A percentile compares a stretch with the other conserved stretches of the same genome.
Evolutionary conservation across 2,797 vertebrate species (phyloP).

Genomic region (Rhodeus uyekii): DNA sequence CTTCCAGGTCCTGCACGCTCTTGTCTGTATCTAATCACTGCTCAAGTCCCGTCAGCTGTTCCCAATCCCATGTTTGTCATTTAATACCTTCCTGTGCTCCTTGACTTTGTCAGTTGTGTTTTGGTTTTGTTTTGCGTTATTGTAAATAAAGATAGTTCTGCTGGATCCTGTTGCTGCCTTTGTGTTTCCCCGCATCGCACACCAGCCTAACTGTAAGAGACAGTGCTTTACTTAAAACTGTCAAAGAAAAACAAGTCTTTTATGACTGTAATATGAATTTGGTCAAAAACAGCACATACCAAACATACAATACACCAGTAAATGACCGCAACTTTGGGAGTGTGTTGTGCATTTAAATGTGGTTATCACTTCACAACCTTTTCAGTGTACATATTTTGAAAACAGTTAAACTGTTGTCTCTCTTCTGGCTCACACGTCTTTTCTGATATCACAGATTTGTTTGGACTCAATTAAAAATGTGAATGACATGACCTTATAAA

Average conservation of each 20-base stretch:
- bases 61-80: no score
- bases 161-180: no score
- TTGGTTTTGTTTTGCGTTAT: no score
- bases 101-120: no score
- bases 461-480: background rate
- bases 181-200: no score
- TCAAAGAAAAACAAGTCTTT: background rate
- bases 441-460: slow-evolving; percentile 29
- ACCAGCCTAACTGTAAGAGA: no score
- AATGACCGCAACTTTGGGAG: background rate
- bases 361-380: background rate
- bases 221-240: background rate
- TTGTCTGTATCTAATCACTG: no score
- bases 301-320: background rate
- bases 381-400: background rate
- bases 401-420: slow-evolving; percentile 14
- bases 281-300: background rate
- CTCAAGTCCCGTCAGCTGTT: no score
- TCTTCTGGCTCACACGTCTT: slow-evolving; percentile 18
- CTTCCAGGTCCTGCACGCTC: no score
- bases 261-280: background rate
- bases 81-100: no score
- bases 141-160: no score
- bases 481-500: background rate
- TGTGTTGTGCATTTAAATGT: background rate